Conservation (phyloP, 2,797 vertebrate species). For the Sebastes jordani region DNA sequence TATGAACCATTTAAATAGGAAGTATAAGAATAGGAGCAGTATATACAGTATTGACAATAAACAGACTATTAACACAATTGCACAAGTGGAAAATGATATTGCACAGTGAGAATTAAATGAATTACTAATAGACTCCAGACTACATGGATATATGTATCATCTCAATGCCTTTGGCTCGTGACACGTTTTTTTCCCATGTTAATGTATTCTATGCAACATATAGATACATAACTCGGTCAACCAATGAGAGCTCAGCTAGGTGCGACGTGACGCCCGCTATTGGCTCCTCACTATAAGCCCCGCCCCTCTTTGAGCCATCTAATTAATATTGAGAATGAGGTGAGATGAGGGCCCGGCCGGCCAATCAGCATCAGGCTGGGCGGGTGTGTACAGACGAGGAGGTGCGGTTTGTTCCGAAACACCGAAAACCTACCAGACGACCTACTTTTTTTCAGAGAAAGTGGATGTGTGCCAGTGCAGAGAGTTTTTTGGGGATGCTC, state of each 20-base stretch:
- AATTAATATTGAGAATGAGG: constrained; percentile 62
- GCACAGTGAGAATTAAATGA: too few relatives aligned
- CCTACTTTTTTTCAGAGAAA: too few relatives aligned
- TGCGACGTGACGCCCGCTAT: not conserved
- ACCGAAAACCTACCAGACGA: too few relatives aligned
- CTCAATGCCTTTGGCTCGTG: not conserved
- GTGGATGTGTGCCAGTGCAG: too few relatives aligned
- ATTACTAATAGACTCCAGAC: not conserved
- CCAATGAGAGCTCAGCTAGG: constrained; percentile 35
- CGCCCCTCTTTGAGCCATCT: not conserved
- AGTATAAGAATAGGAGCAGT: too few relatives aligned
- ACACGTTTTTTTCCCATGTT: constrained; percentile 3
- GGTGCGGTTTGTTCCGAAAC: too few relatives aligned
- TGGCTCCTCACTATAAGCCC: not conserved
- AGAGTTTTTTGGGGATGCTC: too few relatives aligned
- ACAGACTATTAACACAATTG: too few relatives aligned
- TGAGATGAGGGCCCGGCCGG: rapidly evolving
- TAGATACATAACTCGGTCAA: constrained; percentile 48
- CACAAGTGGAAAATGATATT: too few relatives aligned
- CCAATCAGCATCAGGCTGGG: constrained; percentile 38
- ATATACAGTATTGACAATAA: too few relatives aligned
- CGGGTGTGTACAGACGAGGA: too few relatives aligned
- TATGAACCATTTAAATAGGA: too few relatives aligned
- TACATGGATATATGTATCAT: not conserved
- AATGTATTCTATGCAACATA: not conserved